A percentile compares a stretch with the other conserved stretches of the same genome.
Evolutionary conservation across 2,113 vertebrate genomes (phyloP).

Genomic region (Oplegnathus fasciatus): DNA sequence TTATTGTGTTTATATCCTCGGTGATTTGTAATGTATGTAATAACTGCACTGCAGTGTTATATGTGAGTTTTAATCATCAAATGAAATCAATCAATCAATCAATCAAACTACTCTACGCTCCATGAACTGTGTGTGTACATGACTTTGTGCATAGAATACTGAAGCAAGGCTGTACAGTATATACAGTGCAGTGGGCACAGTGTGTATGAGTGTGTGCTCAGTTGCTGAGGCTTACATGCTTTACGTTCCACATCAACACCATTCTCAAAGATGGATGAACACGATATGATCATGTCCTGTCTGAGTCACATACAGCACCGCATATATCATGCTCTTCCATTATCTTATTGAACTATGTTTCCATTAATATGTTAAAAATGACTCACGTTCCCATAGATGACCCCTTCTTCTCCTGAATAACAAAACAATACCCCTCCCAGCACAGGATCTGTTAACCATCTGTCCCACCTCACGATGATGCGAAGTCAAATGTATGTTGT

Average conservation of each 20-base stretch:
- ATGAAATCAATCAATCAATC: too few species aligned
- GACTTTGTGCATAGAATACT: neutral
- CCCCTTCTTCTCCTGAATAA: neutral
- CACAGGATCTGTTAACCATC: constrained; percentile 10
- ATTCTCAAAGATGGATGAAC: neutral
- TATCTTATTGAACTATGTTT: neutral
- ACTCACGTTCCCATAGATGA: constrained; percentile 1
- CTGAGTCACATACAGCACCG: neutral
- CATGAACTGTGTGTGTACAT: neutral
- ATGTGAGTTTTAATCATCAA: too few species aligned
- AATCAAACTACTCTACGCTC: neutral
- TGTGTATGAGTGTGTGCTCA: constrained; percentile 24
- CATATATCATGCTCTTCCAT: neutral
- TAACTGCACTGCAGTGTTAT: too few species aligned
- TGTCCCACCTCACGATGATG: constrained; percentile 24
- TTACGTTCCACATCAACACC: constrained; percentile 32
- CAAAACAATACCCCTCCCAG: neutral
- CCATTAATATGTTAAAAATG: neutral
- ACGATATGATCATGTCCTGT: constrained; percentile 3
- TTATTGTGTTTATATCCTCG: too few species aligned
- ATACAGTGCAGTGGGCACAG: neutral
- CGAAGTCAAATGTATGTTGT: neutral
- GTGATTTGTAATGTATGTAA: too few species aligned
- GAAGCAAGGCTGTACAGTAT: neutral
- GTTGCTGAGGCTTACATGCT: constrained; percentile 46